These are phyloP conservation scores for Rotaria socialis DNA, from an alignment of 2,888 invertebrate genomes.

Conservation along the genomic window DNA sequence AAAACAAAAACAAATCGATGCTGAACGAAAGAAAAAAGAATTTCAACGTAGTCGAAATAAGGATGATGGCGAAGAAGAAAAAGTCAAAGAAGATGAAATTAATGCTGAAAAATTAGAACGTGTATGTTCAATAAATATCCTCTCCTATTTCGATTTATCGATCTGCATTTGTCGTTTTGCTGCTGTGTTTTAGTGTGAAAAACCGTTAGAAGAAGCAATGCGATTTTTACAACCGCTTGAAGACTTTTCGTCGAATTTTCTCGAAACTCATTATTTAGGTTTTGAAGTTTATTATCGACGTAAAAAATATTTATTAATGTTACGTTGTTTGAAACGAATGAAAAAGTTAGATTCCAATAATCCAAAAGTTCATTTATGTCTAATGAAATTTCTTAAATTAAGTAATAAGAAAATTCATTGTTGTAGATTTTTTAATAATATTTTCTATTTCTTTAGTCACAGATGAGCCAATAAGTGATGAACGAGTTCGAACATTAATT, in stretches of 20 bases:
- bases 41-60: slow-evolving; percentile 42
- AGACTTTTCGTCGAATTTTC: slow-evolving; percentile 39
- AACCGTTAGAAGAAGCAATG: slow-evolving; percentile 46
- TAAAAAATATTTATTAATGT: slow-evolving; percentile 43
- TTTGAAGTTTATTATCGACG: slow-evolving; percentile 46
- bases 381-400: slow-evolving; percentile 38
- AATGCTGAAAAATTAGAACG: slow-evolving; percentile 44
- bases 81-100: slow-evolving; percentile 43
- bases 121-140: background rate
- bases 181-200: slow-evolving; percentile 40
- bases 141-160: too few relatives aligned
- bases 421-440: background rate
- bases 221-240: slow-evolving; percentile 46
- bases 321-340: slow-evolving; percentile 42
- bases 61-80: slow-evolving; percentile 45
- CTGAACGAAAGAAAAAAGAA: slow-evolving; percentile 43
- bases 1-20: slow-evolving; percentile 45
- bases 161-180: background rate
- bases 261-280: slow-evolving; percentile 40
- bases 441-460: background rate
- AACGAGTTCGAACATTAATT: slow-evolving; percentile 34
- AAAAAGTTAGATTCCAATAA: slow-evolving; percentile 12
- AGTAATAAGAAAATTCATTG: background rate
- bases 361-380: slow-evolving; percentile 41
- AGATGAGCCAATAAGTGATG: slow-evolving; percentile 23